Evolutionary conservation across 2,113 vertebrate species (phyloP), one percentile per base, ranked within the genome.

Genomic region (Psammodynastes pulverulentus): DNA sequence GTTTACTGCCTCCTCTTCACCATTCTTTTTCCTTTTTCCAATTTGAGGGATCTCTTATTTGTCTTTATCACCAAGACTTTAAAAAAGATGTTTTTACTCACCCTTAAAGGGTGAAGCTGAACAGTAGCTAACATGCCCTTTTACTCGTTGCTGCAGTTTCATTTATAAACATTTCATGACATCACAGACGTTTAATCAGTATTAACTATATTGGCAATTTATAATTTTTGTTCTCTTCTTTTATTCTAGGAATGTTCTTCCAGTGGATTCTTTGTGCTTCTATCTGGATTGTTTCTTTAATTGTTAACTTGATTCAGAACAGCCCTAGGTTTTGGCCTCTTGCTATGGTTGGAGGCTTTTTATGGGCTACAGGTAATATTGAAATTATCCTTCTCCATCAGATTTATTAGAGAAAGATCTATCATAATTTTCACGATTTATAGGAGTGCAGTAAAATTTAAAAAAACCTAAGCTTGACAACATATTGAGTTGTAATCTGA

Each of bases 301-400:
- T 98, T 5, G 98, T 98, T 92, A 97, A 99, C 94, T 84, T 98
- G 86, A 94, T 98, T 67, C 96, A 98, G 53, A 95, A 94, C 2
- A 98, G 98, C 0, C 98, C 99, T 0, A 97, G 91, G 24, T 99
- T 98, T 95, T 97, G 98, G 97, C 98, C 98, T 45, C 96, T 98
- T 58, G 98, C 98, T 6, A 99, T 99, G 98, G 92, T 99, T 56
- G 98, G 98, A 2, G 99, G 99, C 4, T 98, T 96, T 21, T 94
- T 98, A 92, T 99, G 98, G 99, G 98, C 98, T 53, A 99, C 98
- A 97, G 99, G 98, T 99, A 97, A 96, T 92, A 12, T 49, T 72
- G 43, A 51, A 84, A 24, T 51, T 88, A 45, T 51, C 7, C 9
- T 90, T 23, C 8, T 89, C 12, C 5, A 21, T 92, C n/a, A 84